Evolutionary conservation across 2,888 invertebrate genomes (phyloP).

Genomic region (Salpingus planirostris): DNA sequence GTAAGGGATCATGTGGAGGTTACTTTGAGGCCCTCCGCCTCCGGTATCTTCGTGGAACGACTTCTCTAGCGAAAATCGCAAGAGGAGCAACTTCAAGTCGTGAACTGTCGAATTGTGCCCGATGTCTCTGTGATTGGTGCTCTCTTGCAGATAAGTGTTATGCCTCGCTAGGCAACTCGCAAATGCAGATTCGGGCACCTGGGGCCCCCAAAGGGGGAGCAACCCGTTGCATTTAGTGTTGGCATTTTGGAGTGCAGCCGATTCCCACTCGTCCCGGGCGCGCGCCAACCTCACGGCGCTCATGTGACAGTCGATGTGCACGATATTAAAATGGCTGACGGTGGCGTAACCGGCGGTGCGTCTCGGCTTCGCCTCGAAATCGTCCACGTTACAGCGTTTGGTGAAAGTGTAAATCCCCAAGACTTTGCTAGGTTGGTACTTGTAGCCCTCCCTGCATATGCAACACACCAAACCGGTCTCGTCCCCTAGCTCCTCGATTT

Average conservation of each 20-base stretch:
- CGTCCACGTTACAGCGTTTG: constrained; percentile 88
- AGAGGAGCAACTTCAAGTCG: constrained; percentile 81
- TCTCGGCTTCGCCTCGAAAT: constrained; percentile 76
- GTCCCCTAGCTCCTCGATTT: constrained; percentile 91
- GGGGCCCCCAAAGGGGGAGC: constrained; percentile 93
- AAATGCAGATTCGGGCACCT: constrained; percentile 86
- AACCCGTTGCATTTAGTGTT: constrained; percentile 96
- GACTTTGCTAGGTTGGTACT: constrained; percentile 88
- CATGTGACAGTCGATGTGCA: constrained; percentile 97
- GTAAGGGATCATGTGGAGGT: constrained; percentile 94
- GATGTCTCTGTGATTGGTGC: constrained; percentile 67
- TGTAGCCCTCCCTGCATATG: constrained; percentile 96
- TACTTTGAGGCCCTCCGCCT: constrained; percentile 93
- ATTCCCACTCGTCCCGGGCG: constrained; percentile 92
- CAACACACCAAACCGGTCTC: constrained; percentile 94
- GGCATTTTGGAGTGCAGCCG: constrained; percentile 94
- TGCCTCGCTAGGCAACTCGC: constrained; percentile 89
- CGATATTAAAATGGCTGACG: constrained; percentile 96
- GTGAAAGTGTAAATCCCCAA: constrained; percentile 96
- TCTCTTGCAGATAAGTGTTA: constrained; percentile 73
- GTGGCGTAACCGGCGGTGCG: constrained; percentile 72
- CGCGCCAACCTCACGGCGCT: constrained; percentile 70
- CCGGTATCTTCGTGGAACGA: constrained; percentile 97
- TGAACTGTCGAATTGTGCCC: constrained; percentile 77
- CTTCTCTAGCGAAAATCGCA: constrained; percentile 86